phyloP scores from a whole-genome alignment of 2,797 vertebrate genomes.

The Heteromormyrus szaboi region DNA sequence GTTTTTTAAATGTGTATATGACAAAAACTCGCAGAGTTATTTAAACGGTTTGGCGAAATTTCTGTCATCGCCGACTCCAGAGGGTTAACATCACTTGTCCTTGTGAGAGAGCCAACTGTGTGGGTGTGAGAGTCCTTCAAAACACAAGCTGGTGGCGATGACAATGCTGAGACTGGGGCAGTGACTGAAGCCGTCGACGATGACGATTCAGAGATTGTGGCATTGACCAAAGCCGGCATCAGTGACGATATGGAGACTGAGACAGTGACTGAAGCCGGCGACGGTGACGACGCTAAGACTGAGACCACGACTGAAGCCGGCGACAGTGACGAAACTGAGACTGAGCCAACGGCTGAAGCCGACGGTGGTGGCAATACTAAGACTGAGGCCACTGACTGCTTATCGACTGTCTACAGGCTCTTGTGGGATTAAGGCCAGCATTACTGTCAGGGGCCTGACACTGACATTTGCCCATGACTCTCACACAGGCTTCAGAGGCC shows the following conservation, averaged over 20 bases:
- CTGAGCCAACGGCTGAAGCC: background rate
- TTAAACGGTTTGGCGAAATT: too few relatives aligned
- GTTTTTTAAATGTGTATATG: too few relatives aligned
- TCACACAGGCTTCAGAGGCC: slow-evolving; percentile 49
- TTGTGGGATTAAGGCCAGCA: background rate
- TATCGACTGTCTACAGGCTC: background rate
- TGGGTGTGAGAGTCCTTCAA: background rate
- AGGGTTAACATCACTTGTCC: background rate
- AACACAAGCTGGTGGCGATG: background rate
- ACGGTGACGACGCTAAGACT: background rate
- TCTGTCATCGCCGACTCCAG: too few relatives aligned
- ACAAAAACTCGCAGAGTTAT: too few relatives aligned
- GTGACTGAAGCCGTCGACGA: background rate
- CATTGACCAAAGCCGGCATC: background rate
- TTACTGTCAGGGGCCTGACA: background rate
- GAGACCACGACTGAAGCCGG: background rate
- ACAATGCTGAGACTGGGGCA: background rate
- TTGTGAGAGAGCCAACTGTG: background rate
- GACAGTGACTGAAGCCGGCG: background rate
- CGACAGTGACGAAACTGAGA: background rate
- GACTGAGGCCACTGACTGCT: background rate
- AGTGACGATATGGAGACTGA: background rate
- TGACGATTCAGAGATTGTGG: background rate
- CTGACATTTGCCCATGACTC: slow-evolving; percentile 7
- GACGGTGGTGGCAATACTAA: background rate